Evolutionary conservation across 2,888 invertebrate species (phyloP).

Genomic region (Arctia plantaginis): DNA sequence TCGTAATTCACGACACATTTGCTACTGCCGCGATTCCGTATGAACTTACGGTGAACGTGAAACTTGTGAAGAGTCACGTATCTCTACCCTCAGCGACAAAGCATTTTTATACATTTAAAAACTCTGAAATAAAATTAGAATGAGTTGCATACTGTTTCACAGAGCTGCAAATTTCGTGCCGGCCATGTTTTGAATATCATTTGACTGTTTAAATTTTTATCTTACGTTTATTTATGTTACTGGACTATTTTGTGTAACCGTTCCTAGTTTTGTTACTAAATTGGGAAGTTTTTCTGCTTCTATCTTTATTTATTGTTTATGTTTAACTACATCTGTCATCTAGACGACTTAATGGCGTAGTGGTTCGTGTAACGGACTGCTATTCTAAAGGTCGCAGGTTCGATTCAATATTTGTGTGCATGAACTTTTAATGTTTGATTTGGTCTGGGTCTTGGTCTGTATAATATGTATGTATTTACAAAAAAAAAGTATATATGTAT

Average conservation of each 20-base stretch:
- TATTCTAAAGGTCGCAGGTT: too few relatives aligned
- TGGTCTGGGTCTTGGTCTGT: too few relatives aligned
- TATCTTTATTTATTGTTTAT: too few relatives aligned
- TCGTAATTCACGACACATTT: slow-evolving; percentile 54
- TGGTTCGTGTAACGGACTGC: too few relatives aligned
- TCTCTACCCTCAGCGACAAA: slow-evolving; percentile 42
- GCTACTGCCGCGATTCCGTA: slow-evolving; percentile 47
- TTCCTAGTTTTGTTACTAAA: background rate
- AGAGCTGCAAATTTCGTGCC: slow-evolving; percentile 41
- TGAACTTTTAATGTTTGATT: too few relatives aligned
- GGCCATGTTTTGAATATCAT: slow-evolving; percentile 31
- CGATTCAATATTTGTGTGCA: too few relatives aligned
- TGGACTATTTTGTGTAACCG: slow-evolving; percentile 20
- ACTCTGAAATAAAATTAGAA: slow-evolving; percentile 51
- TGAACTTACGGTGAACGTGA: slow-evolving; percentile 38
- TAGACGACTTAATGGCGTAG: too few relatives aligned
- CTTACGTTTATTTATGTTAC: slow-evolving; percentile 35
- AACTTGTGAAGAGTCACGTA: slow-evolving; percentile 65
- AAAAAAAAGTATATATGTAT: too few relatives aligned
- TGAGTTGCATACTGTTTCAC: slow-evolving; percentile 29
- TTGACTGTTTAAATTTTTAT: slow-evolving; percentile 36
- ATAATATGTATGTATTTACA: too few relatives aligned
- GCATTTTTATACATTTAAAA: slow-evolving; percentile 65
- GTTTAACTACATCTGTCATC: too few relatives aligned
- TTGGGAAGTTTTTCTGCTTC: background rate